Evolutionary conservation across 2,113 vertebrate species (phyloP), one percentile per base, ranked within the genome.

Genomic region (Coracopsis vasa): DNA sequence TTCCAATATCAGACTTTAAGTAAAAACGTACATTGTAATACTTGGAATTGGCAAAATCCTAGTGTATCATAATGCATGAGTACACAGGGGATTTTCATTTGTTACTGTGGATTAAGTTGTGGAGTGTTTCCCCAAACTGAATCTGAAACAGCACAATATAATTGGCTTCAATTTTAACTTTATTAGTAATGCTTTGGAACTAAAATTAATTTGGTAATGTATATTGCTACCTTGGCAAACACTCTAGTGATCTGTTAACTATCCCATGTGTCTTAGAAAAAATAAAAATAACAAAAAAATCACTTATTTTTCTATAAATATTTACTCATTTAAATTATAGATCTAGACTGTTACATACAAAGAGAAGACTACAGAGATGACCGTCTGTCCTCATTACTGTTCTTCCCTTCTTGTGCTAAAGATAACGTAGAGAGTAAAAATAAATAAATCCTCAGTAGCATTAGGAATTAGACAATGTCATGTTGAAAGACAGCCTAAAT

Each of bases 381-480:
- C 70, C 29, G 48, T 77, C 79, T 81, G 61, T 88, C 79, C 90
- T 94, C 58, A 65, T 92, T 86, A 91, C 53, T 54, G 72, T 87
- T 86, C 91, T 72, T 74, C 86, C 70, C 72, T 90, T 87, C 86
- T 90, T 48, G 44, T 53, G 93, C 94, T 95, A 97, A 97, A 96
- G 60, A 96, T 93, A 94, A 79, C 69, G 53, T 28, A 67, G 41
- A 80, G 66, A 94, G 77, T 87, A 91, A 97, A 97, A 96, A 96
- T 92, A 97, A 96, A 86, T 75, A 97, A 94, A 94, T 92, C 96
- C 91, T 92, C 96, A 91, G 85, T 20, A 91, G 90, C 83, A 94
- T 84, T 90, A 96, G 86, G 95, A 93, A 89, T 83, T 77, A 96
- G 80, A 80, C 90, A 96, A 91, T 79, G 92, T 81, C 92, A 92